Evolutionary conservation across 2,797 vertebrate genomes (phyloP), one percentile per base, ranked within the genome.

Genomic region (Lophius americanus): DNA sequence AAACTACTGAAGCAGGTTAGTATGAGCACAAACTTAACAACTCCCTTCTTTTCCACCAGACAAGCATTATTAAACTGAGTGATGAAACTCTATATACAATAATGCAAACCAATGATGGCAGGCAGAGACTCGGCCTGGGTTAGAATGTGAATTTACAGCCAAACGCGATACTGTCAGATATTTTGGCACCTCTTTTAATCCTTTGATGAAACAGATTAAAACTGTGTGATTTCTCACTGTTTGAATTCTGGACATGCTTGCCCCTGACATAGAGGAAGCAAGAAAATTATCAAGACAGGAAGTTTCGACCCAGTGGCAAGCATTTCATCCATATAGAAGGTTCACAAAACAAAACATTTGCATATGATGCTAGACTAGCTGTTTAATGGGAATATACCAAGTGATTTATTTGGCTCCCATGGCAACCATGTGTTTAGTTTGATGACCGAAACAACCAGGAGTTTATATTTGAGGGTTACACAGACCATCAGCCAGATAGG

Each of bases 51-150:
- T 38, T 3, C 13, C 12, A n/a, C 8, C 36, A 53, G 66, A 58
- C 85, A 83, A 68, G 81, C 81, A 61, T 68, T 64, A 68, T 84
- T 69, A 81, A 39, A 77, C 64, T 62, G 3, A 43, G 14, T 51
- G 54, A 60, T 63, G 14, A 70, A 65, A 68, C 48, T 12, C 23
- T 2, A 8, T 23, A 36, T 51, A 11, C 8, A 53, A 36, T 32
- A 46, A 69, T 37, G 8, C 54, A 35, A 67, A 46, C 14, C 8
- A 4, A 2, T n/a, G 47, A 51, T 52, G 55, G 10, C 57, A 48
- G 10, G 35, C 46, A 52, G 8, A 70, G 2, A 2, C 51, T 4
- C 5, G 43, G 33, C 7, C 13, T 23, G 14, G n/a, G 23, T 23
- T 42, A 60, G 53, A 38, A 64, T 51, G 52, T 52, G 32, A 2